Evolutionary conservation across 2,797 vertebrate genomes (phyloP).

Genomic region (Garrulus glandarius): DNA sequence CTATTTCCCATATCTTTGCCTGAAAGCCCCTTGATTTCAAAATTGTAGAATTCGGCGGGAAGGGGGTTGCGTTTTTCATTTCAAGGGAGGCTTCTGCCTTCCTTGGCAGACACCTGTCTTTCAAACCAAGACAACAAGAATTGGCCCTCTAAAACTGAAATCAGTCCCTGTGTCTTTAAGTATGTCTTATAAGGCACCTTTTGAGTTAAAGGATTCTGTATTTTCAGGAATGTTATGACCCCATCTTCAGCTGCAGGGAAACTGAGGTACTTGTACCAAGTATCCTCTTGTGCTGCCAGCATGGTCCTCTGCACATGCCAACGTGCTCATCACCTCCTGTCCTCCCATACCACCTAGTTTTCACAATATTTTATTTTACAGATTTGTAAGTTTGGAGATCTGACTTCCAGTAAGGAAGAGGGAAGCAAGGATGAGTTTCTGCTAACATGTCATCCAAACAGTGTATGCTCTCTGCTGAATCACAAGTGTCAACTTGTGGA

Average conservation of each 20-base stretch:
- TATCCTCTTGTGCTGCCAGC: background rate
- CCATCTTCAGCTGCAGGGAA: background rate
- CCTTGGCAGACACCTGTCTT: no score
- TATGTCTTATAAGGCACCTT: background rate
- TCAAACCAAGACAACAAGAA: background rate
- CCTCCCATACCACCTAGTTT: background rate
- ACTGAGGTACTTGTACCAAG: background rate
- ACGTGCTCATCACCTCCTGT: background rate
- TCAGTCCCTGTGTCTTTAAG: background rate
- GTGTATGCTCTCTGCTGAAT: background rate
- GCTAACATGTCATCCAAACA: background rate
- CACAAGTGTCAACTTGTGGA: background rate
- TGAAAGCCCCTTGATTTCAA: no score
- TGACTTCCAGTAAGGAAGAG: background rate
- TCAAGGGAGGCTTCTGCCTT: no score
- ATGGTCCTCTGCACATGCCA: background rate
- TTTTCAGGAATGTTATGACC: background rate
- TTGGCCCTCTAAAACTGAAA: background rate
- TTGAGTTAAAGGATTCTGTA: background rate
- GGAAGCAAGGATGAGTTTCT: conserved; percentile 3
- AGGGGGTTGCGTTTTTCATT: no score
- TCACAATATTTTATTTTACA: background rate
- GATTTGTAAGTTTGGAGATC: background rate
- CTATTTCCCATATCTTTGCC: no score
- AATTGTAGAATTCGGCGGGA: no score